Percentiles rank a stretch among this genome's conserved stretches.
These are phyloP conservation scores for Sarotherodon lohbergeri DNA, from an alignment of 2,113 vertebrate genomes.

Conservation along the genomic window DNA sequence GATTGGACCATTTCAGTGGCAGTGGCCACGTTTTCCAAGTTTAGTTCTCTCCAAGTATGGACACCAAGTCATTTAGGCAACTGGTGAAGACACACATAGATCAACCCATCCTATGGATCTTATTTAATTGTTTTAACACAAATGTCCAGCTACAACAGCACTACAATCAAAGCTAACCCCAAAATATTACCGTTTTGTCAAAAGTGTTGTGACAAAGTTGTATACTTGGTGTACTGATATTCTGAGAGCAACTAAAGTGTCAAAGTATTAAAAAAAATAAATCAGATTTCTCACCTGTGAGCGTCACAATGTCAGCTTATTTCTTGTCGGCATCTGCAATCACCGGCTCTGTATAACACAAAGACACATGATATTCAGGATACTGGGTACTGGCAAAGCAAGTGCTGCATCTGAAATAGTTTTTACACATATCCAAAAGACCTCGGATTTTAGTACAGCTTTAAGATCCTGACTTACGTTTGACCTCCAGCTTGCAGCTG, in stretches of 20 bases:
- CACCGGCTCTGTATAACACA: conserved; percentile 55
- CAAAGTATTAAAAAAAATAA: neutral
- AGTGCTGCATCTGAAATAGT: neutral
- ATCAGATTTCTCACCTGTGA: conserved; percentile 46
- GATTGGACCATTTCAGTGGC: conserved; percentile 27
- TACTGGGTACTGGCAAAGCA: neutral
- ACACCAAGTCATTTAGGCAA: conserved; percentile 29
- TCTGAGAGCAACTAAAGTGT: neutral
- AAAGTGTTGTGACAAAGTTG: neutral
- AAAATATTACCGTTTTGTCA: neutral
- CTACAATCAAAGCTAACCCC: neutral
- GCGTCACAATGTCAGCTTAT: conserved; percentile 39
- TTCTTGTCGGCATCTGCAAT: conserved; percentile 63
- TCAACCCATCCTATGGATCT: neutral
- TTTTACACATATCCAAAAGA: neutral
- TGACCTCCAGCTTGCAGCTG: conserved; percentile 89
- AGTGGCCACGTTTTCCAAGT: conserved; percentile 61
- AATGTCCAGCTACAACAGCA: neutral
- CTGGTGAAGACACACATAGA: conserved; percentile 47
- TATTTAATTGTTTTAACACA: neutral
- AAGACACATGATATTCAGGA: neutral
- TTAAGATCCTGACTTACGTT: conserved; percentile 73
- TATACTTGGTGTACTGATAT: neutral
- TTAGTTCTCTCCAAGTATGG: conserved; percentile 71
- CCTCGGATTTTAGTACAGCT: accelerated